These are phyloP conservation scores for Chironomus tentans DNA, from an alignment of 2,888 invertebrate genomes.

Conservation along the genomic window DNA sequence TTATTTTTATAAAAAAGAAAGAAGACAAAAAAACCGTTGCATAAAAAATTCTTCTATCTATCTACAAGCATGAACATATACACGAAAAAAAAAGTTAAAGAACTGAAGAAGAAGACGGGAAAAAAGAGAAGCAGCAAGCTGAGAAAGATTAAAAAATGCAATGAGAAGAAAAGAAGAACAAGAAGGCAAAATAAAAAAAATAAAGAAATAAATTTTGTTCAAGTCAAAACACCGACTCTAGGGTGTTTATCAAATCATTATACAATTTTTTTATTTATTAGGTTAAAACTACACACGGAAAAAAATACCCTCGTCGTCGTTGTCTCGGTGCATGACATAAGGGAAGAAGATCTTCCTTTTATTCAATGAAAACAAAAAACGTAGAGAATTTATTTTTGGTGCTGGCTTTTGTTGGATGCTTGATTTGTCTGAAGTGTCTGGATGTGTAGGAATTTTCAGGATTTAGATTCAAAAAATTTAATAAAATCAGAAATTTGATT, in stretches of 20 bases:
- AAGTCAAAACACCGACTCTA: constrained; percentile 27
- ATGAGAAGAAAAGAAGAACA: background rate
- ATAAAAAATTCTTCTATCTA: too few relatives aligned
- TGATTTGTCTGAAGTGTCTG: too few relatives aligned
- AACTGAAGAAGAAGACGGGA: background rate
- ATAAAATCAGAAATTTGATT: too few relatives aligned
- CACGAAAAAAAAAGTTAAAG: too few relatives aligned
- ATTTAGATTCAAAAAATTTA: too few relatives aligned
- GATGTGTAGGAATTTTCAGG: too few relatives aligned
- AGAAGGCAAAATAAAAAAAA: background rate
- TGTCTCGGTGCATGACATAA: background rate
- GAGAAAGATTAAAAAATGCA: background rate
- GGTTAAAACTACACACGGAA: constrained; percentile 4
- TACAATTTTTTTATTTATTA: constrained; percentile 24
- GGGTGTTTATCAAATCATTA: constrained; percentile 28
- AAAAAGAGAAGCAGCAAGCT: background rate
- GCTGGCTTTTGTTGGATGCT: too few relatives aligned
- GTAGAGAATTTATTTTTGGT: background rate
- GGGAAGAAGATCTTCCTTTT: constrained; percentile 11
- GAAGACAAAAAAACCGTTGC: too few relatives aligned
- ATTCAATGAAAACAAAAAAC: background rate
- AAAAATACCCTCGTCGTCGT: background rate
- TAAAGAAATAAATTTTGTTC: constrained; percentile 25
- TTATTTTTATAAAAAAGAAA: background rate
- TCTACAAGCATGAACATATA: too few relatives aligned